Conservation (phyloP, 2,888 invertebrate genomes). For the Ennomos erosarius region DNA sequence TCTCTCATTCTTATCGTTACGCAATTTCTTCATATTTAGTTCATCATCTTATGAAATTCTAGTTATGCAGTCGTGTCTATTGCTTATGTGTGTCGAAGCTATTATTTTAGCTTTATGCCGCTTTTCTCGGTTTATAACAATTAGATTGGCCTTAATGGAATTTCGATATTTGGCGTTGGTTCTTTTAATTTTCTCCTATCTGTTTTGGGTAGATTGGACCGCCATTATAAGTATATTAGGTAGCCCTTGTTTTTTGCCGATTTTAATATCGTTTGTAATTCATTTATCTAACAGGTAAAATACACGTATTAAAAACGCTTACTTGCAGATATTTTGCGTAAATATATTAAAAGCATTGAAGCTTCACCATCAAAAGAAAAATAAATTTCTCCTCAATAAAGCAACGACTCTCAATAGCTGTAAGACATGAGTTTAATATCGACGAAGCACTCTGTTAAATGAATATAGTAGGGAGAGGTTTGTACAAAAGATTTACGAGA, state of each 20-base stretch:
- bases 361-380: constrained; percentile 6
- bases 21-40: no score
- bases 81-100: background rate
- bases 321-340: constrained; percentile 1
- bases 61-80: background rate
- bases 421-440: constrained; percentile 17
- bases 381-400: constrained; percentile 5
- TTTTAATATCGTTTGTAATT: no score
- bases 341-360: no score
- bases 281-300: no score
- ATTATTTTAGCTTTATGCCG: no score
- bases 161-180: constrained; percentile 5
- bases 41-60: no score
- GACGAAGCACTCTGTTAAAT: constrained; percentile 38
- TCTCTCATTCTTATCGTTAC: no score
- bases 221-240: background rate
- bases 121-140: constrained; percentile 15
- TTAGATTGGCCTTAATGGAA: constrained; percentile 14
- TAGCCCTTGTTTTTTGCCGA: background rate
- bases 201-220: background rate
- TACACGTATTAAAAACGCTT: no score
- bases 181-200: constrained; percentile 1
- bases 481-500: constrained; percentile 27
- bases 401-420: constrained; percentile 16
- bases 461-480: constrained; percentile 21